These are phyloP conservation scores for Dryococelus australis DNA, from an alignment of 2,888 invertebrate species.

Conservation along the genomic window DNA sequence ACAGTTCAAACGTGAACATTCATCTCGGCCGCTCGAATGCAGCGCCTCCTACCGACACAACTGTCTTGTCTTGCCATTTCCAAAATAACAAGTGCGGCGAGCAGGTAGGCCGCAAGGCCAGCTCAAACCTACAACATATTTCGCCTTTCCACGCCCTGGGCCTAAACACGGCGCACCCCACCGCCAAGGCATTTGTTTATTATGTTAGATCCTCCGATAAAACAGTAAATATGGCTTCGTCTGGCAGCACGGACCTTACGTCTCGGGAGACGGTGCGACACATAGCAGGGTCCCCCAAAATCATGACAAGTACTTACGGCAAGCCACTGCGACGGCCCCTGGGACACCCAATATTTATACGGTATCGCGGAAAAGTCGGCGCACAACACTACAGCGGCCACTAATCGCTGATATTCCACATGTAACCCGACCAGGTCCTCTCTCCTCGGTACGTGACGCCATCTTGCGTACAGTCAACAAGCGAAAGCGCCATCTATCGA, in stretches of 20 bases:
- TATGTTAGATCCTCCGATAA: constrained; percentile 58
- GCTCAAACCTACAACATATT: constrained; percentile 12
- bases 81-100: background rate
- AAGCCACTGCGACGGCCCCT: background rate
- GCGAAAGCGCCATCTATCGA: constrained; percentile 70
- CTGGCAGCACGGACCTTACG: constrained; percentile 57
- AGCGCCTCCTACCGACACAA: background rate
- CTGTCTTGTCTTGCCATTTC: background rate
- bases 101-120: background rate
- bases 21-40: background rate
- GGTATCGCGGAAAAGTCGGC: background rate
- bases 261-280: constrained; percentile 24
- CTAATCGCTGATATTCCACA: constrained; percentile 49
- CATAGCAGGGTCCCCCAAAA: background rate
- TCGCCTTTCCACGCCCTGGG: background rate
- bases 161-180: background rate
- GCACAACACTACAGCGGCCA: background rate
- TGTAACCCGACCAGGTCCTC: constrained; percentile 60
- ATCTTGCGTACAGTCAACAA: constrained; percentile 72
- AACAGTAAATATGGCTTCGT: constrained; percentile 74
- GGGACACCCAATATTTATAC: background rate
- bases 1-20: background rate
- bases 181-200: constrained; percentile 27
- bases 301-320: background rate
- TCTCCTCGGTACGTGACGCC: constrained; percentile 74